A percentile compares a stretch with the other conserved stretches of the same genome.
Conservation (phyloP, 2,113 vertebrate genomes). For the Bubo bubo region DNA sequence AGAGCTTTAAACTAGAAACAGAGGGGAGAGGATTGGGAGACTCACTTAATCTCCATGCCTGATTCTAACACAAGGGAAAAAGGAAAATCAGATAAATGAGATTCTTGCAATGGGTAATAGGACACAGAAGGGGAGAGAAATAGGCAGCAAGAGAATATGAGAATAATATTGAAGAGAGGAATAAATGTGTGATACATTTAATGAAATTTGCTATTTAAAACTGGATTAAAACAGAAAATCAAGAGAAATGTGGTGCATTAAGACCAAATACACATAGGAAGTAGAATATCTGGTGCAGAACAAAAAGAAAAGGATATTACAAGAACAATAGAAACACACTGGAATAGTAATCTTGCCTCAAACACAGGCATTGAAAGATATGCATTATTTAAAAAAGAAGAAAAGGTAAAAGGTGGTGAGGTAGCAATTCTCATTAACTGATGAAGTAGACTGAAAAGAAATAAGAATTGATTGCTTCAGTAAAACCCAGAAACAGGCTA, state of each 20-base stretch:
- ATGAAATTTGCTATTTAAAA: slow-evolving; percentile 61
- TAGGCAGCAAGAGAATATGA: slow-evolving; percentile 50
- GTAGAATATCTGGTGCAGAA: slow-evolving; percentile 30
- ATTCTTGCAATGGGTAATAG: slow-evolving; percentile 48
- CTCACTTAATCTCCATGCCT: background rate
- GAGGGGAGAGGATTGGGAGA: background rate
- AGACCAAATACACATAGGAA: slow-evolving; percentile 32
- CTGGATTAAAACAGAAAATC: slow-evolving; percentile 61
- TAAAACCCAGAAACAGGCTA: background rate
- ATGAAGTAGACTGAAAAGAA: slow-evolving; percentile 55
- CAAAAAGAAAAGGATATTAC: slow-evolving; percentile 34
- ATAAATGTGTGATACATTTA: slow-evolving; percentile 49
- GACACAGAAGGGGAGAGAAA: slow-evolving; percentile 36
- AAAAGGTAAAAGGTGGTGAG: slow-evolving; percentile 40
- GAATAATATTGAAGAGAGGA: slow-evolving; percentile 35
- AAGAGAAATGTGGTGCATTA: slow-evolving; percentile 49
- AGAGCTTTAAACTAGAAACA: background rate
- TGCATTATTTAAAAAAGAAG: slow-evolving; percentile 33
- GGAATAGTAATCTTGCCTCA: slow-evolving; percentile 17
- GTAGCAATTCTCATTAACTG: slow-evolving; percentile 47
- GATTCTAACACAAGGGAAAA: background rate
- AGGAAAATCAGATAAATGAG: slow-evolving; percentile 28
- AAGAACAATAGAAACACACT: slow-evolving; percentile 16
- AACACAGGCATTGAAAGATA: slow-evolving; percentile 13
- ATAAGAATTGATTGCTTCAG: slow-evolving; percentile 41